phyloP scores from a whole-genome alignment of 2,113 vertebrate species.

The Petroica traversi region DNA sequence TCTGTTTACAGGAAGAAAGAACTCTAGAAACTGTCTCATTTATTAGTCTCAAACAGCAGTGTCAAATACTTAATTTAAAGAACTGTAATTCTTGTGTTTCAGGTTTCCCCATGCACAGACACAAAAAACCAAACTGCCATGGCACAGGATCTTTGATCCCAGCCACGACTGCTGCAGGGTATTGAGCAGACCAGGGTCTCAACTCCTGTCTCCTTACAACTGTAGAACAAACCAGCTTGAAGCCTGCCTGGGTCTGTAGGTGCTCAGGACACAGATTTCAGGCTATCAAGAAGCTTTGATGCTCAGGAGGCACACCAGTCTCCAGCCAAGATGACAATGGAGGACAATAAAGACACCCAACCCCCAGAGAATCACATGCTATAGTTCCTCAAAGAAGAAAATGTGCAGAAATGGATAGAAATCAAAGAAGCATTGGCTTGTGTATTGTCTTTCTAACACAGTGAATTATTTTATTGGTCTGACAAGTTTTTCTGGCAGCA shows the following conservation, averaged over 20 bases:
- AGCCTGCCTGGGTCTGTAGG: neutral
- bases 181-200: neutral
- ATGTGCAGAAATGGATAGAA: neutral
- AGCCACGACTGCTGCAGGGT: accelerated
- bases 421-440: neutral
- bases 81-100: neutral
- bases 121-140: neutral
- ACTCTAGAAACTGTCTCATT: neutral
- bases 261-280: neutral
- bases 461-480: neutral
- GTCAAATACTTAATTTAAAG: neutral
- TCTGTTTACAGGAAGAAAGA: neutral
- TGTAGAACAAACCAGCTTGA: neutral
- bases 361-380: neutral
- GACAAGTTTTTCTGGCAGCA: neutral
- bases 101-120: neutral
- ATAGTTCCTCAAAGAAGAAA: neutral
- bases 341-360: neutral
- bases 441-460: neutral
- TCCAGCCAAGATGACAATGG: neutral
- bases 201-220: accelerated
- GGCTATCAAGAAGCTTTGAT: neutral
- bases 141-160: neutral
- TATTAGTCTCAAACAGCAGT: neutral
- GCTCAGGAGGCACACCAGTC: neutral